A percentile compares a stretch with the other conserved stretches of the same genome.
Evolutionary conservation across 2,113 vertebrate genomes (phyloP).

Genomic region (Cheilinus undulatus): DNA sequence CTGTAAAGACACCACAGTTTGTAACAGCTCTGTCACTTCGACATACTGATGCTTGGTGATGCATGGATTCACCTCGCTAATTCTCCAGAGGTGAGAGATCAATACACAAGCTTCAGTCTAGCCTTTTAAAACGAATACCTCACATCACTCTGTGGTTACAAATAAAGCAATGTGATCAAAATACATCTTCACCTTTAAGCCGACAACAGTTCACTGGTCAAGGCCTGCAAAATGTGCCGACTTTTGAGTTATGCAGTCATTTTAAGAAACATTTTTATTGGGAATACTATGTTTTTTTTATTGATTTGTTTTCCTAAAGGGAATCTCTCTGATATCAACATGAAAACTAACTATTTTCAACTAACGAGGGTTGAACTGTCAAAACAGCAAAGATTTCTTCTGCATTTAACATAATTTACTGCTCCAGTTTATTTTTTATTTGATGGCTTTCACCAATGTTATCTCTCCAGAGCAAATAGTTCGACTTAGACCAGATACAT

Average conservation of each 20-base stretch:
- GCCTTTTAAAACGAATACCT: constrained; percentile 24
- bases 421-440: not conserved
- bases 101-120: constrained; percentile 31
- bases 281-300: too few species aligned
- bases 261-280: not conserved
- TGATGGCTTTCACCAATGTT: not conserved
- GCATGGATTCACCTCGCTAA: constrained; percentile 26
- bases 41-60: constrained; percentile 21
- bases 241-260: not conserved
- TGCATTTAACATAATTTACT: not conserved
- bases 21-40: constrained; percentile 18
- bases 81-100: constrained; percentile 37
- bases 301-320: too few species aligned
- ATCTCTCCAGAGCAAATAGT: too few species aligned
- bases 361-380: not conserved
- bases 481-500: too few species aligned
- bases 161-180: constrained; percentile 11
- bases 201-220: not conserved
- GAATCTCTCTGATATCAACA: not conserved
- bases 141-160: constrained; percentile 21
- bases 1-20: constrained; percentile 14
- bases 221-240: not conserved
- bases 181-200: constrained; percentile 7
- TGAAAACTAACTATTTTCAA: not conserved
- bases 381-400: not conserved